These are phyloP conservation scores for Moxostoma hubbsi DNA, from an alignment of 2,797 vertebrate species.

Conservation along the genomic window DNA sequence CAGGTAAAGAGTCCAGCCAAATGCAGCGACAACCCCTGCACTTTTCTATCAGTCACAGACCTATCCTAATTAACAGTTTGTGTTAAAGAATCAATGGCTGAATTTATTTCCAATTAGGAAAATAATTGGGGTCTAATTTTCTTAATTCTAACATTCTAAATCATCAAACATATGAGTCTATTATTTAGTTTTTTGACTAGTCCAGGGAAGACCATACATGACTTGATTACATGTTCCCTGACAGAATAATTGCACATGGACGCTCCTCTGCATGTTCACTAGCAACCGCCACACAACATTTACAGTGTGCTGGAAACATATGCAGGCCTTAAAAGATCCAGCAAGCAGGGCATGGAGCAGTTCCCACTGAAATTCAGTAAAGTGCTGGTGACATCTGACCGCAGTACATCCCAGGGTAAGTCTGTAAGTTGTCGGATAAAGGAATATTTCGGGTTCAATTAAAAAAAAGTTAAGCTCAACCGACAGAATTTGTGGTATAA, in stretches of 20 bases:
- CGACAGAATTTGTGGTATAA: too few species aligned
- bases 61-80: too few species aligned
- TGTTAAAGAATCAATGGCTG: too few species aligned
- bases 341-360: conserved; percentile 56
- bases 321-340: background rate
- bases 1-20: background rate
- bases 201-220: background rate
- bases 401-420: conserved; percentile 83
- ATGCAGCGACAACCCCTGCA: too few species aligned
- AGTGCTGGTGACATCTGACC: conserved; percentile 68
- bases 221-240: background rate
- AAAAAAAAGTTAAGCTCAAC: too few species aligned
- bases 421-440: background rate
- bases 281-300: conserved; percentile 33
- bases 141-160: too few species aligned
- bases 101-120: too few species aligned
- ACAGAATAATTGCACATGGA: background rate
- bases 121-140: too few species aligned
- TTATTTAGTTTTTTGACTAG: background rate
- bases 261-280: background rate
- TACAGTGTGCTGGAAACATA: background rate
- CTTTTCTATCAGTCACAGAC: too few species aligned
- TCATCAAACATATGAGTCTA: too few species aligned
- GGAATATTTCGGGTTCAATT: too few species aligned
- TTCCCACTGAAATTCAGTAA: conserved; percentile 67